phyloP scores from a whole-genome alignment of 2,113 vertebrate species.

The Cairina moschata region DNA sequence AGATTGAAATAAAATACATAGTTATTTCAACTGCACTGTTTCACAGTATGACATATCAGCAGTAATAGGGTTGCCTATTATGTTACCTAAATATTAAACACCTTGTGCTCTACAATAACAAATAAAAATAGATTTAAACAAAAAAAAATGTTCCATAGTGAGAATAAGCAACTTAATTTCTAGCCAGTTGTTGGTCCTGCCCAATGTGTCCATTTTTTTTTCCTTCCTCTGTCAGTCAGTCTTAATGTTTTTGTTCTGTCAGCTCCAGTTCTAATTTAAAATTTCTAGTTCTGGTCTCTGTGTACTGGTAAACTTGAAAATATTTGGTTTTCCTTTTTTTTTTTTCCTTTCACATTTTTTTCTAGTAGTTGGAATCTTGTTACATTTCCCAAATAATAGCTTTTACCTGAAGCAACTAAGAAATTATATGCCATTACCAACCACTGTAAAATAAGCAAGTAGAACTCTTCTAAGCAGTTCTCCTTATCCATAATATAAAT shows the following conservation, averaged over 20 bases:
- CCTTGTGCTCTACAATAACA: neutral
- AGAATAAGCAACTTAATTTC: neutral
- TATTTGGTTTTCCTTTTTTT: neutral
- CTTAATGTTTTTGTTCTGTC: neutral
- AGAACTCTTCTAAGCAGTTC: conserved; percentile 62
- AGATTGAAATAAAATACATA: neutral
- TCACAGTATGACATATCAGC: neutral
- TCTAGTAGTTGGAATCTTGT: neutral
- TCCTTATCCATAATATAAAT: conserved; percentile 70
- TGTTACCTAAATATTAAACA: neutral
- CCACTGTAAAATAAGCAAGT: conserved; percentile 64
- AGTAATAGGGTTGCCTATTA: neutral
- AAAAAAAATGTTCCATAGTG: neutral
- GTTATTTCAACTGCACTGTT: neutral
- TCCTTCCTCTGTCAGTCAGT: neutral
- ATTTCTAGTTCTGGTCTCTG: neutral
- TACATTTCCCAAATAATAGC: neutral
- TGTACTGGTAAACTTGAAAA: neutral
- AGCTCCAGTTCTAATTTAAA: neutral
- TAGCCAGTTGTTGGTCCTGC: neutral
- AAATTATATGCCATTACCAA: conserved; percentile 50
- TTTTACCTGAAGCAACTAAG: neutral
- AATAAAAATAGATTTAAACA: neutral
- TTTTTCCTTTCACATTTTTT: neutral
- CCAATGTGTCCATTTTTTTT: neutral